Base-by-base conservation (phyloP, 2,113 vertebrate genomes). In the Anoplopoma fimbria region DNA sequence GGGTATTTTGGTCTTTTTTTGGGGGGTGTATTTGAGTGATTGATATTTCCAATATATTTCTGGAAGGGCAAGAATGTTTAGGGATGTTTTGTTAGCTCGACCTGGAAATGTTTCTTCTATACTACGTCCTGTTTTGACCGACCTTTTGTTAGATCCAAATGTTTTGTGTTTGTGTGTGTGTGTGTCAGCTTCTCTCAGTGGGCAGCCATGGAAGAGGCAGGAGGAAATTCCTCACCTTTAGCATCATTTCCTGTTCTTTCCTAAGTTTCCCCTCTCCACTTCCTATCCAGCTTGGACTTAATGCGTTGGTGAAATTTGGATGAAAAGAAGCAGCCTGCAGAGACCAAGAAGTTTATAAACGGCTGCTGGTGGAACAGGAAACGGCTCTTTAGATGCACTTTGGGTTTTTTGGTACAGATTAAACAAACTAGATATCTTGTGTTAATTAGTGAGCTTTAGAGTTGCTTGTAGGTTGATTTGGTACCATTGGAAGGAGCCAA, bases 171-270 rank as follows among this genome's bases (percentile, higher is more conserved):
- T 77, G 76, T 77, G 77, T 71, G 70, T 82, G 62, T 73, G 71
- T 42, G 70, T 75, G 60, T 75, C 61, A 47, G 64, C 29, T 68
- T 64, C 36, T 63, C 62, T 80, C 73, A 0, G 77, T 58, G 78
- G 75, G n/a, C 83, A 72, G 65, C 65, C 47, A 4, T 34, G 58
- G 62, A 79, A 63, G 61, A 51, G 55, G 63, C 64, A 40, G 55
- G 55, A 49, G 62, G 77, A 92, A 93, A 94, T 93, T 94, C 91
- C 85, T 91, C 55, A 55, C 42, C 79, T 83, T 85, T 79, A 29
- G 33, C 85, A 89, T 91, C 84, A 92, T 74, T 93, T 95, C 94
- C 94, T 93, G 83, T 91, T 91, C 86, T 81, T 85, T 90, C 62
- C 92, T 78, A 80, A 79, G 73, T 80, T 87, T 74, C 77, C 86